Conservation (phyloP, 2,797 vertebrate species). For the Anabacerthia variegaticeps region DNA sequence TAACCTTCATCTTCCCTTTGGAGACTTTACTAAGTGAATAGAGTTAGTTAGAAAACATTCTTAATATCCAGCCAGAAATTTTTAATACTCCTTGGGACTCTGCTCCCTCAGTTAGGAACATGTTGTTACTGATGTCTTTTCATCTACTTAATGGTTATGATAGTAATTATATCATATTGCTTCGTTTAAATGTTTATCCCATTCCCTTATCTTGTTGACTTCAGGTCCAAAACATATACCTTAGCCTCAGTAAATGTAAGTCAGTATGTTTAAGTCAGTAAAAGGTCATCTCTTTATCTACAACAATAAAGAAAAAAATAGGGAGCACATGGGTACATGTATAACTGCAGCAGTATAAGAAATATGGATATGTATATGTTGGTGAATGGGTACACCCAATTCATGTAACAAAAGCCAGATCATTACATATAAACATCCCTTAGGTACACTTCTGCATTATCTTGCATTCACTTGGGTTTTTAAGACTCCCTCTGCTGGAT, state of each 20-base stretch:
- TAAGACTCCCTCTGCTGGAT: conserved; percentile 17
- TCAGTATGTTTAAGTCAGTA: neutral
- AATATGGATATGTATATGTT: neutral
- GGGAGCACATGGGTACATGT: neutral
- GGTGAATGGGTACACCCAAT: neutral
- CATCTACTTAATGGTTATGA: neutral
- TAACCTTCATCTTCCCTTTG: conserved; percentile 29
- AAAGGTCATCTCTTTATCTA: neutral
- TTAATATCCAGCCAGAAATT: conserved; percentile 53
- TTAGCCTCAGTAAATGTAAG: neutral
- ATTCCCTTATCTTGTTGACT: neutral
- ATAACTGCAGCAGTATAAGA: neutral
- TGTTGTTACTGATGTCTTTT: conserved; percentile 28
- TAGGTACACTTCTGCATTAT: neutral
- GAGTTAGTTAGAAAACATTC: conserved; percentile 10
- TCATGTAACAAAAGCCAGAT: neutral
- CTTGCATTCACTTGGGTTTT: neutral
- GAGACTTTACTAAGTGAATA: conserved; percentile 20
- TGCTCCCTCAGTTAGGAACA: conserved; percentile 19
- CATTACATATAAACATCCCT: neutral
- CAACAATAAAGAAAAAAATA: neutral
- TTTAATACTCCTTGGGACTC: conserved; percentile 24
- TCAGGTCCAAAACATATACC: neutral
- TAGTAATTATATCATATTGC: neutral
- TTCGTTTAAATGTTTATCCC: neutral